Evolutionary conservation across 2,888 invertebrate species (phyloP), one percentile per base, ranked within the genome.

Genomic region (Tinea pellionella): DNA sequence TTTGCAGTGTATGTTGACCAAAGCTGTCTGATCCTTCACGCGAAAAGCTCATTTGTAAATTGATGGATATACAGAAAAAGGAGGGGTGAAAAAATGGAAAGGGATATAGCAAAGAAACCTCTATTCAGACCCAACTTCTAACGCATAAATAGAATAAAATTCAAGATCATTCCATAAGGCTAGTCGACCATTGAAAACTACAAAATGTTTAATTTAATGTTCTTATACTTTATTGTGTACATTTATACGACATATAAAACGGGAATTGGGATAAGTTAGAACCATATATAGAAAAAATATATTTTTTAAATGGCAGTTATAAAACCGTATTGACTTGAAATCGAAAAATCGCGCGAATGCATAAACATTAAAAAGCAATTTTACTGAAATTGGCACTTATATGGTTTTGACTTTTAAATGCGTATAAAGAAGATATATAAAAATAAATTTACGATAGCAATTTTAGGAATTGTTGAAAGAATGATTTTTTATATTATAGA

Each of bases 21-120:
- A 47, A 16, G 4, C 13, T 9, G 47, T 47, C 47, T 47, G 47
- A 47, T 47, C 47, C 9, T 47, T 47, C 47, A 47, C 47, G 47
- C 47, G 47, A 47, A 47, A 47, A 16, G 47, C 24, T 53, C 53
- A 53, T 53, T 53, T 53, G 53, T 53, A 53, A 18, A 53, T 53
- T 53, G 53, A 53, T 53, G 53, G 24, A 24, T 53, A 24, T 15
- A 16, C 4, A 18, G 24, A 24, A 18, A 53, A 24, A 4, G 47
- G 15, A 13, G 24, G 24, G 53, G 13, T 1, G 13, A 53, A 47
- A 47, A 53, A 53, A 53, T 24, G 18, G 13, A 37, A 47, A 47
- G 47, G 18, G 47, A 47, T 47, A 47, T 47, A 13, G 47, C 47
- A 4, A 16, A 16, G 53, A 53, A 18, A 24, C 53, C 16, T 12